These are phyloP conservation scores for Galemys pyrenaicus DNA, from an alignment of 2,113 vertebrate species.

Conservation along the genomic window DNA sequence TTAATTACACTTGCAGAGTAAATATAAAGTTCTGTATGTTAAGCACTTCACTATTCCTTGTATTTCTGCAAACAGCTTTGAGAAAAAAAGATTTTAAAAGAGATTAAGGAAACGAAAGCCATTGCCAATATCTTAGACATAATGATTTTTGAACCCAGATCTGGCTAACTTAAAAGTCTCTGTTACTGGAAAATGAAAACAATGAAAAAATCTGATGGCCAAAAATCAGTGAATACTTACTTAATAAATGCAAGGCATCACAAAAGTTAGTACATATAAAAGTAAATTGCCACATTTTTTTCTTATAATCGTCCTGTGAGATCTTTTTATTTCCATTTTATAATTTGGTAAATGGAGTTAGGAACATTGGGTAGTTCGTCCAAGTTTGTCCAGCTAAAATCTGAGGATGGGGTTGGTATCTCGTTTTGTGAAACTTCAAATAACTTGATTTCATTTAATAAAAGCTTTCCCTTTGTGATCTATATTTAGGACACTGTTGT, in stretches of 20 bases:
- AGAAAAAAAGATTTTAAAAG: slow-evolving; percentile 34
- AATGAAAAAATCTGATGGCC: not conserved
- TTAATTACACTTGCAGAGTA: not conserved
- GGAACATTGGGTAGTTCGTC: not conserved
- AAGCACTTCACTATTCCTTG: not conserved
- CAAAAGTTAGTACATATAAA: not conserved
- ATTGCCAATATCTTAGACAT: not conserved
- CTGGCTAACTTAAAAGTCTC: not conserved
- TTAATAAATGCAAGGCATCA: not conserved
- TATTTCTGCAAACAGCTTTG: not conserved
- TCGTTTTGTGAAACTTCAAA: not conserved
- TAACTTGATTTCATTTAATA: not conserved
- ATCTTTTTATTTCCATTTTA: not conserved
- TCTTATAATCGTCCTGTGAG: not conserved
- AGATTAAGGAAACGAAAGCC: not conserved
- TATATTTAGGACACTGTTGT: not conserved
- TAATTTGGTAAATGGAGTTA: not conserved
- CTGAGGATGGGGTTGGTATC: not conserved
- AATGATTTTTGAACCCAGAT: not conserved
- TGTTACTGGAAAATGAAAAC: not conserved
- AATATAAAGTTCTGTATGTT: not conserved
- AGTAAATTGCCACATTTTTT: not conserved
- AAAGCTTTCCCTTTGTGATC: not conserved
- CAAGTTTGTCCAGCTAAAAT: not conserved
- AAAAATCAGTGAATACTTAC: not conserved